phyloP scores from a whole-genome alignment of 1,140 invertebrate genomes.

The Tetranychus cinnabarinus region DNA sequence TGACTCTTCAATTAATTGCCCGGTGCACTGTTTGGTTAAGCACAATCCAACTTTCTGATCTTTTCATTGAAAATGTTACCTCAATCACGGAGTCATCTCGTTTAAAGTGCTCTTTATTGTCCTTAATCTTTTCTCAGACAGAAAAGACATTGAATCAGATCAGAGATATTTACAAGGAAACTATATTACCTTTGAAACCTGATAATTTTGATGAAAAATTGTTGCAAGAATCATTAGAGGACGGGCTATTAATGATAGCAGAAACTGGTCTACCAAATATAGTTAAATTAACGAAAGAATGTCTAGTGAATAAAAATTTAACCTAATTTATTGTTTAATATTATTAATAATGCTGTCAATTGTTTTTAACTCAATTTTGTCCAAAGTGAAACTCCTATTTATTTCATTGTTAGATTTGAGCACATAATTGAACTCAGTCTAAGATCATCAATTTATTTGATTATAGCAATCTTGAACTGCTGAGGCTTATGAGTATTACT shows the following conservation, averaged over 20 bases:
- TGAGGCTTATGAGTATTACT: too few species aligned
- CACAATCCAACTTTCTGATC: neutral
- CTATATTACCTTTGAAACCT: neutral
- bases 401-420: too few species aligned
- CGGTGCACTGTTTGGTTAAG: conserved; percentile 44
- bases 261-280: neutral
- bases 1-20: conserved; percentile 51
- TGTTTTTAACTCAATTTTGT: too few species aligned
- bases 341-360: too few species aligned
- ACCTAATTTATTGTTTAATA: too few species aligned
- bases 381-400: too few species aligned
- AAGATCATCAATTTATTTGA: too few species aligned
- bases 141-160: neutral
- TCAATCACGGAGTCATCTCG: neutral
- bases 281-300: neutral
- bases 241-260: neutral
- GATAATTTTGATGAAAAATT: neutral
- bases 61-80: neutral
- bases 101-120: neutral
- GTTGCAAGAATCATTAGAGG: neutral
- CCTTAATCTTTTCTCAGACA: neutral
- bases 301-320: neutral
- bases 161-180: conserved; percentile 18
- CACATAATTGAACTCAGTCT: too few species aligned
- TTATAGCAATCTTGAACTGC: too few species aligned